Percentiles rank a stretch among this genome's conserved stretches.
Evolutionary conservation across 2,888 invertebrate genomes (phyloP).

Genomic region (Myopa testacea): DNA sequence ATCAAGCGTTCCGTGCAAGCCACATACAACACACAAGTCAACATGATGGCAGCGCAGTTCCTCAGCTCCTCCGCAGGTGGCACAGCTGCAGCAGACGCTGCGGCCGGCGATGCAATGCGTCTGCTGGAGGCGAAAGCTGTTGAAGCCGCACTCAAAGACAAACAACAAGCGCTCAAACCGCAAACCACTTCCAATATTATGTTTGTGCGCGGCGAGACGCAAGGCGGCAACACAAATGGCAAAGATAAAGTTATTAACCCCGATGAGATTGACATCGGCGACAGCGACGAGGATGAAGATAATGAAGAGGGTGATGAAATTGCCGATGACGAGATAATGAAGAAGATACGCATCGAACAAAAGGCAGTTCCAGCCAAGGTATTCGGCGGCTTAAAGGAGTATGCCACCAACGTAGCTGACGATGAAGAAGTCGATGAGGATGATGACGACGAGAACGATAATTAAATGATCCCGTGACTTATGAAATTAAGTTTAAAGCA

Average conservation of each 20-base stretch:
- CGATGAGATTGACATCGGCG: conserved; percentile 88
- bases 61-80: conserved; percentile 80
- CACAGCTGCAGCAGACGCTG: conserved; percentile 80
- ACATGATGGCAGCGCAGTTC: conserved; percentile 99
- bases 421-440: conserved; percentile 45
- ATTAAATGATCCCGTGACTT: too few species aligned
- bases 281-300: conserved; percentile 74
- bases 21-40: conserved; percentile 97
- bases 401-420: conserved; percentile 56
- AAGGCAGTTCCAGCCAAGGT: conserved; percentile 90
- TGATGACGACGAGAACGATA: not conserved
- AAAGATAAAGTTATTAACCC: conserved; percentile 82
- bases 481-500: too few species aligned
- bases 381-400: conserved; percentile 81
- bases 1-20: conserved; percentile 98
- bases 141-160: conserved; percentile 66
- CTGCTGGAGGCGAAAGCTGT: conserved; percentile 87
- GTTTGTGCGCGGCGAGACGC: conserved; percentile 90
- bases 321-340: conserved; percentile 71
- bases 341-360: conserved; percentile 82
- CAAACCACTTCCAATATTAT: conserved; percentile 74
- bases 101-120: conserved; percentile 88
- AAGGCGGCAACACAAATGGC: conserved; percentile 71
- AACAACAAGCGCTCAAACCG: conserved; percentile 50
- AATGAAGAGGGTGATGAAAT: conserved; percentile 72